A percentile compares a stretch with the other conserved stretches of the same genome.
phyloP scores from a whole-genome alignment of 2,888 invertebrate species.

The Trichopoda pennipes region DNA sequence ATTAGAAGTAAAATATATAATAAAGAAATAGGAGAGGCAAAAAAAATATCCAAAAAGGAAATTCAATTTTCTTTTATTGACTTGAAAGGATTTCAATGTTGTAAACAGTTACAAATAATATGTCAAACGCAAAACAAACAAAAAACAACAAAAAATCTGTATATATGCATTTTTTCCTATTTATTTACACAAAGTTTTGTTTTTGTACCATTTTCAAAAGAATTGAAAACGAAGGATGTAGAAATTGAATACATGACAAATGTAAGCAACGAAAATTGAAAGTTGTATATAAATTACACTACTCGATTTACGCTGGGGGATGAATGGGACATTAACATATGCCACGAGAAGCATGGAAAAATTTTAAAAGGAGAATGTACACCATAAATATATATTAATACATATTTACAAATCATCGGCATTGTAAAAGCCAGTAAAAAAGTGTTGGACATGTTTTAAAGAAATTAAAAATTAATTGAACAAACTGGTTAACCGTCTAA shows the following conservation, averaged over 20 bases:
- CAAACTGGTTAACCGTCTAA: too few relatives aligned
- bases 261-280: slow-evolving; percentile 50
- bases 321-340: background rate
- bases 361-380: slow-evolving; percentile 28
- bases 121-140: slow-evolving; percentile 53
- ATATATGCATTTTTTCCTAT: background rate
- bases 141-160: slow-evolving; percentile 3
- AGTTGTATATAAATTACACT: slow-evolving; percentile 13
- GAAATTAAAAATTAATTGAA: too few relatives aligned
- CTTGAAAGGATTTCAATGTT: slow-evolving; percentile 62
- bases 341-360: slow-evolving; percentile 2
- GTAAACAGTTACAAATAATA: slow-evolving; percentile 27
- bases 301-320: background rate
- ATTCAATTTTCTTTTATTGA: slow-evolving; percentile 70
- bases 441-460: background rate
- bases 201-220: slow-evolving; percentile 36
- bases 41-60: slow-evolving; percentile 46
- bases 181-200: slow-evolving; percentile 7
- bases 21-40: background rate
- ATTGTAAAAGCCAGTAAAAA: background rate
- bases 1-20: background rate
- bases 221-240: slow-evolving; percentile 30
- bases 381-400: slow-evolving; percentile 58
- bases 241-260: slow-evolving; percentile 49
- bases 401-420: slow-evolving; percentile 25